Conservation (phyloP, 2,113 vertebrate species). For the Thamnophis sirtalis region DNA sequence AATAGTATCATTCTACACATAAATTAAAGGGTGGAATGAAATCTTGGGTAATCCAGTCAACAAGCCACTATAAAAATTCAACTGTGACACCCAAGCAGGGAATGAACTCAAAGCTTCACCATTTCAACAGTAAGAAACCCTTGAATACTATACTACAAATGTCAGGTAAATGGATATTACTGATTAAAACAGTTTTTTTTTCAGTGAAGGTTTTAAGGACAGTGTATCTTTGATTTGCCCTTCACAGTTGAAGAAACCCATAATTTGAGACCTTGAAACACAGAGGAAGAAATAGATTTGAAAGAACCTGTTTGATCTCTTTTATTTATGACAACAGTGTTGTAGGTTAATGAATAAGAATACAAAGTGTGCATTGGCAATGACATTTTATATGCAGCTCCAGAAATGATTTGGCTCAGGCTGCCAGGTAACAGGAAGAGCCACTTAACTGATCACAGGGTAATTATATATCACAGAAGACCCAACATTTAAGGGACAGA, state of each 20-base stretch:
- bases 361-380: not conserved
- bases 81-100: not conserved
- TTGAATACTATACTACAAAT: not conserved
- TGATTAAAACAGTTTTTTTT: not conserved
- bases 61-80: not conserved
- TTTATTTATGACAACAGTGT: slow-evolving; percentile 1
- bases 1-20: not conserved
- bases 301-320: not conserved
- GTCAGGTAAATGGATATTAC: not conserved
- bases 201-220: not conserved
- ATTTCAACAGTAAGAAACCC: not conserved
- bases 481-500: not conserved
- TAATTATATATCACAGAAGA: not conserved
- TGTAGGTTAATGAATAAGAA: slow-evolving; percentile 19
- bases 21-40: not conserved
- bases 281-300: not conserved
- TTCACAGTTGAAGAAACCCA: not conserved
- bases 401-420: not conserved
- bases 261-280: not conserved
- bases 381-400: not conserved
- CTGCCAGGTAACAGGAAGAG: not conserved
- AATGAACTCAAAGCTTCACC: not conserved
- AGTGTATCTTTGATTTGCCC: not conserved
- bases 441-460: not conserved
- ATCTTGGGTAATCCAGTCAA: not conserved